These are phyloP conservation scores for Diadumene lineata DNA, from an alignment of 92 coral and sea anemone genomes.

Conservation along the genomic window DNA sequence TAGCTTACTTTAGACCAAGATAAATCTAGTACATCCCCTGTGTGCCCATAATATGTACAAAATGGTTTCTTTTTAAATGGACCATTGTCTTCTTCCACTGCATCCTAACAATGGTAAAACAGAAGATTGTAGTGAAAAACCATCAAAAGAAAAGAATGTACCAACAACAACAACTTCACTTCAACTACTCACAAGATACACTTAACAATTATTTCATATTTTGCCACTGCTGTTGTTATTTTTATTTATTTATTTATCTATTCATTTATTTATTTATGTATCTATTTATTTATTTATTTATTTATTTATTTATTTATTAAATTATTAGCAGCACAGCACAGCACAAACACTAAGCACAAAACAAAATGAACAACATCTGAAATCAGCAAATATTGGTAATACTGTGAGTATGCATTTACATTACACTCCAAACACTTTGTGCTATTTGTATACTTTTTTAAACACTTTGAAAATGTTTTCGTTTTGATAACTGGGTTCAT, in stretches of 20 bases:
- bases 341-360: too few species aligned
- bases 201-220: neutral
- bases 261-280: too few species aligned
- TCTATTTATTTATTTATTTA: neutral
- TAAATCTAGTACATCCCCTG: constrained; percentile 92
- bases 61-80: constrained; percentile 88
- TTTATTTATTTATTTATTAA: too few species aligned
- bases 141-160: neutral
- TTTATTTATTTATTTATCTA: neutral
- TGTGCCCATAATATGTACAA: constrained; percentile 95
- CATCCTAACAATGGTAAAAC: neutral
- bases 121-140: neutral
- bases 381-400: too few species aligned
- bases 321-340: too few species aligned
- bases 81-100: constrained; percentile 84
- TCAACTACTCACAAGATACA: neutral
- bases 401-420: too few species aligned
- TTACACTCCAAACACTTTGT: too few species aligned
- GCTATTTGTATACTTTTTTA: too few species aligned
- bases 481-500: too few species aligned
- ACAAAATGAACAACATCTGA: too few species aligned
- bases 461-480: too few species aligned
- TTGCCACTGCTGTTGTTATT: neutral
- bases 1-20: constrained; percentile 97
- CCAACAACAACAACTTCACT: neutral